Percentiles rank a stretch among this genome's conserved stretches.
Evolutionary conservation across 2,797 vertebrate genomes (phyloP).

Genomic region (Coregonus ussuriensis): DNA sequence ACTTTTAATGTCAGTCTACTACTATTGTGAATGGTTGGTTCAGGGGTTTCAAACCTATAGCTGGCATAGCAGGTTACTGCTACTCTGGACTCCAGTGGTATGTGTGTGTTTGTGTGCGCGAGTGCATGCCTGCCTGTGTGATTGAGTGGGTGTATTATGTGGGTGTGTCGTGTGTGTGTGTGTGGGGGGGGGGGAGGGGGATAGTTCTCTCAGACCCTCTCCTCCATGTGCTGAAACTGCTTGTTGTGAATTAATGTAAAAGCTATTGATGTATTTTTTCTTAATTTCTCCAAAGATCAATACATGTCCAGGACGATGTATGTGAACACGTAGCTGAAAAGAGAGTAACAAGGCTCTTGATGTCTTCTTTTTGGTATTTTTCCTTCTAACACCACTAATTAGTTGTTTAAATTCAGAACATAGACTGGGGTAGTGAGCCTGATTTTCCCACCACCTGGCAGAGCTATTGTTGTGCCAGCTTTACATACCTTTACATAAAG

Average conservation of each 20-base stretch:
- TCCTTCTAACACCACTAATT: slow-evolving; percentile 40
- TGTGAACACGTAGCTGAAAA: slow-evolving; percentile 61
- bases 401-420: slow-evolving; percentile 4
- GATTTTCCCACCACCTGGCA: slow-evolving; percentile 6
- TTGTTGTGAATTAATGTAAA: slow-evolving; percentile 76
- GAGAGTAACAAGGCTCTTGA: slow-evolving; percentile 50
- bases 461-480: not conserved
- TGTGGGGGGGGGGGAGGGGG: not conserved
- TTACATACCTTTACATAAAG: not conserved
- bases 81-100: not conserved
- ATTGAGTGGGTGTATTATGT: not conserved
- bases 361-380: slow-evolving; percentile 53
- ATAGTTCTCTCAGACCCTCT: slow-evolving; percentile 35
- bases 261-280: slow-evolving; percentile 73
- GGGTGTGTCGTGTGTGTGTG: not conserved
- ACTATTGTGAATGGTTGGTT: slow-evolving; percentile 16
- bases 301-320: slow-evolving; percentile 66
- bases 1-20: slow-evolving; percentile 31
- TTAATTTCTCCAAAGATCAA: slow-evolving; percentile 65
- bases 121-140: not conserved
- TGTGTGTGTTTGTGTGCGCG: too few species aligned
- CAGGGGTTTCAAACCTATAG: slow-evolving; percentile 1
- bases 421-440: not conserved
- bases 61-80: slow-evolving; percentile 18
- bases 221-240: slow-evolving; percentile 58